Evolutionary conservation across 2,797 vertebrate genomes (phyloP), one percentile per base, ranked within the genome.

Genomic region (Allenopithecus nigroviridis): DNA sequence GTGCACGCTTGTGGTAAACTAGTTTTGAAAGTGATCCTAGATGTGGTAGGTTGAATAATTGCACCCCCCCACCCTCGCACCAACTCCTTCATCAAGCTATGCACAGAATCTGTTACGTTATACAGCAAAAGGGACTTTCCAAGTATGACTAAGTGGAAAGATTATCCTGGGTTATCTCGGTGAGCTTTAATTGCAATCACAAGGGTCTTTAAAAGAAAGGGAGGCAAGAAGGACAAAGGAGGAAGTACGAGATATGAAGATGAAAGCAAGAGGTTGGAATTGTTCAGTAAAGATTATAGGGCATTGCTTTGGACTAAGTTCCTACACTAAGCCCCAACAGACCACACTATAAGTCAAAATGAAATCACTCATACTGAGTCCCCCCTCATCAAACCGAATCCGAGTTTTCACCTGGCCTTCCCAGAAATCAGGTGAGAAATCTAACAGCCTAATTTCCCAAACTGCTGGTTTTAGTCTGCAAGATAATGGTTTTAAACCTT

Each of bases 1-100:
- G 70, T 93, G 78, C 9, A 46, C 41, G 26, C 28, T 89, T 46
- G 46, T 59, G 24, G 57, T 9, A 21, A 72, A 55, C 68, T 70
- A 76, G 79, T 94, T 96, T 92, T 70, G 5, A 53, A 84, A 92
- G 39, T 16, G 39, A 93, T 50, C 30, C 19, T 5, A 91, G 33
- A 53, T 41, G 14, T 13, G 5, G 9, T 17, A 16, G n/a, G 2
- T 36, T 80, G 84, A 83, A 50, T 57, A 46, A 57, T 10, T 39
- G 9, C 0, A 0, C 48, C 4, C 6, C 24, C 68, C 41, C 28
- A 4, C 11, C 36, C 12, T 17, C 5, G 16, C 26, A 11, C 13
- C 48, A 13, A 39, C 5, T 8, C n/a, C 12, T 19, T 30, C 55
- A 43, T 39, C 28, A 64, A 93, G 89, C 33, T 64, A 59, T 10